Percentiles rank a stretch among this genome's conserved stretches.
phyloP scores from a whole-genome alignment of 2,797 vertebrate genomes.

The Harpagifer antarcticus region DNA sequence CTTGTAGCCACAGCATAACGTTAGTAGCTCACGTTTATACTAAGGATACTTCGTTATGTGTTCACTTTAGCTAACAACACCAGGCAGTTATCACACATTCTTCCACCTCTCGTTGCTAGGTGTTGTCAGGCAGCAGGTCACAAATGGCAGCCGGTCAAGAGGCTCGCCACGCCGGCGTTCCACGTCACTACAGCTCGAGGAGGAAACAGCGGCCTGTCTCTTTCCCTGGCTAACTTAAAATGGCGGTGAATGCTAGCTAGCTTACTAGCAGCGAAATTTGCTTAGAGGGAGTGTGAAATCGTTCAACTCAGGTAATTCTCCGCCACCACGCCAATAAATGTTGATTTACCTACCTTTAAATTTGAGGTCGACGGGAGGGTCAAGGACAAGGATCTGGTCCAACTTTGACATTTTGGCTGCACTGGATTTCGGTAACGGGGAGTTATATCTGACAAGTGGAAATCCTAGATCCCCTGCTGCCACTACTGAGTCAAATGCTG shows the following conservation, averaged over 20 bases:
- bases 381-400: constrained; percentile 92
- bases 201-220: constrained; percentile 70
- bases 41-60: background rate
- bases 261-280: constrained; percentile 60
- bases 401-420: constrained; percentile 90
- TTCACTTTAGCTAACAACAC: background rate
- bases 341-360: constrained; percentile 91
- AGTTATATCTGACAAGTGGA: constrained; percentile 75
- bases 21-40: constrained; percentile 20
- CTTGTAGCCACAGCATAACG: constrained; percentile 24
- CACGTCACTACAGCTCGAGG: constrained; percentile 75
- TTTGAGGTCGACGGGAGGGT: constrained; percentile 94
- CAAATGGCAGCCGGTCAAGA: constrained; percentile 20
- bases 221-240: constrained; percentile 80
- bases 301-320: constrained; percentile 17
- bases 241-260: constrained; percentile 78
- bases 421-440: constrained; percentile 68
- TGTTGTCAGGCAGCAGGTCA: constrained; percentile 28
- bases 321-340: background rate
- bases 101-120: background rate
- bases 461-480: constrained; percentile 61
- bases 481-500: constrained; percentile 76
- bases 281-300: constrained; percentile 65
- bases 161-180: constrained; percentile 57
- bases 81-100: background rate